phyloP scores from a whole-genome alignment of 2,797 vertebrate genomes.

The Merluccius polli region DNA sequence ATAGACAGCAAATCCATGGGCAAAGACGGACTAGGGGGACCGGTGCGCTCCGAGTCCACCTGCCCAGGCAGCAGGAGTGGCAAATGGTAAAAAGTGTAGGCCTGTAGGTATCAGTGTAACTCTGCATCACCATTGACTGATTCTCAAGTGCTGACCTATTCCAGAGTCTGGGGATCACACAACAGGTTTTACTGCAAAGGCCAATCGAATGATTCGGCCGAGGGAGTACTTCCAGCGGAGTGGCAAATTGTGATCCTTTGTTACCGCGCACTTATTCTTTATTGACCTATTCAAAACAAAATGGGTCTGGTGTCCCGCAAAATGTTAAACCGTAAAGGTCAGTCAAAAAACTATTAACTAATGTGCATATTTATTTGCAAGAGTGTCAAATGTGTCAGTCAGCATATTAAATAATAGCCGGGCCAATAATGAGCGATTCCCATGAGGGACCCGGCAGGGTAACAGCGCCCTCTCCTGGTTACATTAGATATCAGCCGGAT shows the following conservation, averaged over 20 bases:
- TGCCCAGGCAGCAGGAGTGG: constrained; percentile 37
- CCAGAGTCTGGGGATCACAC: too few species aligned
- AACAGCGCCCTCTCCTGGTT: constrained; percentile 54
- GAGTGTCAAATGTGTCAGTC: constrained; percentile 7
- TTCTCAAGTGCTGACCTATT: not conserved
- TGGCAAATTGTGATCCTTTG: not conserved
- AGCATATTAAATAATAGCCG: not conserved
- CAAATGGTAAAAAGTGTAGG: constrained; percentile 31
- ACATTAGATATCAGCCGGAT: not conserved
- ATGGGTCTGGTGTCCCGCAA: constrained; percentile 7
- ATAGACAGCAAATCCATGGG: constrained; percentile 40
- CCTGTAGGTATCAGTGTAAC: constrained; percentile 25
- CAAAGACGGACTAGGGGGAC: constrained; percentile 27
- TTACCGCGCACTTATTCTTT: constrained; percentile 1
- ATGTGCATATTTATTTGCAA: not conserved
- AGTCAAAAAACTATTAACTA: constrained; percentile 10
- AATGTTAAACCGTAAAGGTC: constrained; percentile 13
- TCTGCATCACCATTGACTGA: not conserved
- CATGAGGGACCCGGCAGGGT: constrained; percentile 12
- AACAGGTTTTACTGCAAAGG: not conserved
- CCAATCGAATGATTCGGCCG: not conserved
- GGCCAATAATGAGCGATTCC: not conserved
- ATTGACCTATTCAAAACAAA: constrained; percentile 12
- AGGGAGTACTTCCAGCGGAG: not conserved
- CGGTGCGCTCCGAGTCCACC: constrained; percentile 32